phyloP scores from a whole-genome alignment of 1,140 invertebrate genomes.

The Arctopsyche grandis region DNA sequence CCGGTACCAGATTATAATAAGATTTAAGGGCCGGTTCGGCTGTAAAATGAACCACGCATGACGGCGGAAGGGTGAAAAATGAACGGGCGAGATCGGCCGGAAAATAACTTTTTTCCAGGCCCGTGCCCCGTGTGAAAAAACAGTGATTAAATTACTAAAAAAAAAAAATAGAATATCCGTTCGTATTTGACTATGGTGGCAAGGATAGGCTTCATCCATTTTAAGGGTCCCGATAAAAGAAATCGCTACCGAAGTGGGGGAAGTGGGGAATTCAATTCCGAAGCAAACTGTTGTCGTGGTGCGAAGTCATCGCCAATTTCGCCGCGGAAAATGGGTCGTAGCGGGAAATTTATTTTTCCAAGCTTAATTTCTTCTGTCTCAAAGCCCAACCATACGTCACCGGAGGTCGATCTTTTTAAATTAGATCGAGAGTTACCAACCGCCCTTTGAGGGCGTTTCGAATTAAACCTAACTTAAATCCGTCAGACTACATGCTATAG shows the following conservation, averaged over 20 bases:
- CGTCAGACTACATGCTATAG: neutral
- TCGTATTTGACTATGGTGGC: constrained; percentile 10
- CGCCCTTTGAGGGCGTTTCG: neutral
- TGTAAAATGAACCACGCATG: constrained; percentile 44
- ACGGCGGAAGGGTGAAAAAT: constrained; percentile 44
- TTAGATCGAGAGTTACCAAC: neutral
- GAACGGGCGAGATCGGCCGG: constrained; percentile 39
- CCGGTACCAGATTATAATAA: constrained; percentile 44
- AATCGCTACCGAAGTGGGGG: neutral
- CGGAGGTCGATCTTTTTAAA: constrained; percentile 23
- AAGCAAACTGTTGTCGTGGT: constrained; percentile 14
- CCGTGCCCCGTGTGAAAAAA: neutral
- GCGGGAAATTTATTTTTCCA: constrained; percentile 18
- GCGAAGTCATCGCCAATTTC: constrained; percentile 14
- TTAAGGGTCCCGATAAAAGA: constrained; percentile 3
- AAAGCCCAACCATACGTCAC: neutral
- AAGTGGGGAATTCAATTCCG: constrained; percentile 3
- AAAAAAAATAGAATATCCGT: neutral
- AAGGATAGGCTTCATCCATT: neutral
- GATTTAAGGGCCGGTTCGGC: constrained; percentile 40
- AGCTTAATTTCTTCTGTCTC: constrained; percentile 11
- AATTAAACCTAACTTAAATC: neutral
- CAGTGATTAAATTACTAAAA: constrained; percentile 30
- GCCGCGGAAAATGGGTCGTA: constrained; percentile 5
- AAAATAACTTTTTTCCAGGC: constrained; percentile 38